Conservation (phyloP, 2,888 invertebrate species). For the Acleris cristana region DNA sequence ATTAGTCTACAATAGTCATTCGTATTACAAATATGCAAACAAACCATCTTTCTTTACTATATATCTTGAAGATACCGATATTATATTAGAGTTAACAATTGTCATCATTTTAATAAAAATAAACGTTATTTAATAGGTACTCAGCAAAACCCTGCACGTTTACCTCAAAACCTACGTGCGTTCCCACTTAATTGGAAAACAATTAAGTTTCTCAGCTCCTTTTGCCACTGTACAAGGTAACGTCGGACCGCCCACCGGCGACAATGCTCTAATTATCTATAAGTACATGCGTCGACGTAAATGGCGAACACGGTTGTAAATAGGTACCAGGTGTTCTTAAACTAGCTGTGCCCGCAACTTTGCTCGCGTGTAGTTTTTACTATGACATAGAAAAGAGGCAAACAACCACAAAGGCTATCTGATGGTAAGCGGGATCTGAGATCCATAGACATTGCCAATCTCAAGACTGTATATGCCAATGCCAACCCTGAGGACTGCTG, state of each 20-base stretch:
- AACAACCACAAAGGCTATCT: too few relatives aligned
- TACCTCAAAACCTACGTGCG: slow-evolving; percentile 25
- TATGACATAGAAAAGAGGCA: too few relatives aligned
- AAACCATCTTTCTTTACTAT: too few relatives aligned
- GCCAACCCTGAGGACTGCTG: too few relatives aligned
- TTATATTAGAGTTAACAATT: too few relatives aligned
- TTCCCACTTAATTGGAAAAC: slow-evolving; percentile 24
- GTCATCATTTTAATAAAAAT: too few relatives aligned
- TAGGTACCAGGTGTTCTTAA: neutral
- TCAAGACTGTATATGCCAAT: too few relatives aligned
- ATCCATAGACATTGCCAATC: too few relatives aligned
- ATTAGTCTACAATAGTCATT: too few relatives aligned
- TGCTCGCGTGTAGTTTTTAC: neutral
- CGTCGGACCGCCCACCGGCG: slow-evolving; percentile 47
- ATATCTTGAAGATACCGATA: too few relatives aligned
- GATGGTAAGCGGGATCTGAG: too few relatives aligned
- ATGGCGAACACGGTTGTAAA: slow-evolving; percentile 7
- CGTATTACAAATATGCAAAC: too few relatives aligned
- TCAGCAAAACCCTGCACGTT: neutral
- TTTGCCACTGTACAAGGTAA: slow-evolving; percentile 33
- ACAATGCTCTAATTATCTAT: slow-evolving; percentile 53
- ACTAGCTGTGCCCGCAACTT: neutral
- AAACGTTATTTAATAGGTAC: neutral
- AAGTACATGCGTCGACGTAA: slow-evolving; percentile 42
- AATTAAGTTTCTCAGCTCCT: slow-evolving; percentile 29